phyloP scores from a whole-genome alignment of 2,113 vertebrate species.

The Phyllopteryx taeniolatus region DNA sequence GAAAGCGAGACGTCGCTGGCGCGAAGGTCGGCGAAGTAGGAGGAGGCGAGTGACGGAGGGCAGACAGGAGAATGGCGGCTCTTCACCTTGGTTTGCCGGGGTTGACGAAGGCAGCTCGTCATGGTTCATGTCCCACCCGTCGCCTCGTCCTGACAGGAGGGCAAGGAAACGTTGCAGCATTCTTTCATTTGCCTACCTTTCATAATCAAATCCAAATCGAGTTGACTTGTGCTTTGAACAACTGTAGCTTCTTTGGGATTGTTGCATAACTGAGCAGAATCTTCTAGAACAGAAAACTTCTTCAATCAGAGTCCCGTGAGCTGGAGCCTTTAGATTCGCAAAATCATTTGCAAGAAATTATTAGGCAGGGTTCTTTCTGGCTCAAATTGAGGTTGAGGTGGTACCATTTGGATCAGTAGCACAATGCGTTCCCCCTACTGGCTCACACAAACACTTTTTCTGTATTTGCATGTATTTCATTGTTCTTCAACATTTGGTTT shows the following conservation, averaged over 20 bases:
- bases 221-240: no score
- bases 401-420: no score
- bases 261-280: no score
- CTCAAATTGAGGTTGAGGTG: no score
- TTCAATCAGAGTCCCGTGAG: no score
- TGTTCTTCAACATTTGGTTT: no score
- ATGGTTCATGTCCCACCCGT: constrained; percentile 5
- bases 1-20: constrained; percentile 11
- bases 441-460: no score
- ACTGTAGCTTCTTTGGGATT: neutral
- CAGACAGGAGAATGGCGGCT: constrained; percentile 33
- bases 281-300: neutral
- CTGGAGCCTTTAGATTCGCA: no score
- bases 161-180: neutral
- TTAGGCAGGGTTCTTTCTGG: no score
- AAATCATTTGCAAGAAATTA: no score
- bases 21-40: constrained; percentile 1
- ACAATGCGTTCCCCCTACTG: no score
- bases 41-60: constrained; percentile 32
- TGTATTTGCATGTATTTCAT: no score
- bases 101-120: constrained; percentile 63
- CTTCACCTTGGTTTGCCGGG: constrained; percentile 32
- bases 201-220: neutral
- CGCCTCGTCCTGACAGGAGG: constrained; percentile 22
- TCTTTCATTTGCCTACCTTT: neutral